Evolutionary conservation across 2,888 invertebrate genomes (phyloP).

Genomic region (Acronicta alni): DNA sequence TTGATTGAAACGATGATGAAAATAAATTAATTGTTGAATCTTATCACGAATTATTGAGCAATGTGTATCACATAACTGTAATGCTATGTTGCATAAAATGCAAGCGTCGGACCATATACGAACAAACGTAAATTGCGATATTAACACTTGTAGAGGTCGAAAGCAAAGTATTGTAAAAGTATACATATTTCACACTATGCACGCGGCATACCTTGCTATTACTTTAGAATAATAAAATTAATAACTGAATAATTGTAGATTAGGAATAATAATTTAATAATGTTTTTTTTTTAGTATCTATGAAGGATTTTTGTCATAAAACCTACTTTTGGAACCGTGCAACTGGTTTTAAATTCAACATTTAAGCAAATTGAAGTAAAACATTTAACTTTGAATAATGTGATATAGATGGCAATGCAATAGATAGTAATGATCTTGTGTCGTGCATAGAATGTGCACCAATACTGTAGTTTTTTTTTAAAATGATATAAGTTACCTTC

Average conservation of each 20-base stretch:
- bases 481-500: background rate
- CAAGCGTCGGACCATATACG: constrained; percentile 62
- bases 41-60: constrained; percentile 70
- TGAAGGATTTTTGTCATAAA: too few species aligned
- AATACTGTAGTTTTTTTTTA: too few species aligned
- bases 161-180: constrained; percentile 44
- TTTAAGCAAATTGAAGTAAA: too few species aligned
- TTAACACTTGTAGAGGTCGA: constrained; percentile 61
- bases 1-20: constrained; percentile 36
- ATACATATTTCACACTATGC: constrained; percentile 51
- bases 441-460: too few species aligned
- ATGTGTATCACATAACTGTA: constrained; percentile 62
- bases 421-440: background rate
- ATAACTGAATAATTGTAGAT: too few species aligned
- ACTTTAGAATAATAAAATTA: too few species aligned
- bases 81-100: constrained; percentile 59
- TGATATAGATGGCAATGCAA: background rate
- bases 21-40: constrained; percentile 48
- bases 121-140: constrained; percentile 57
- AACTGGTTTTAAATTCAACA: too few species aligned
- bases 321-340: too few species aligned
- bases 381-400: constrained; percentile 5
- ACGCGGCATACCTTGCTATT: constrained; percentile 21
- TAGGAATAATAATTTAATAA: too few species aligned
- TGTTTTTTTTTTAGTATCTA: too few species aligned